These are phyloP conservation scores for Coccyzus lansbergi DNA, from an alignment of 2,797 vertebrate genomes.

Conservation along the genomic window DNA sequence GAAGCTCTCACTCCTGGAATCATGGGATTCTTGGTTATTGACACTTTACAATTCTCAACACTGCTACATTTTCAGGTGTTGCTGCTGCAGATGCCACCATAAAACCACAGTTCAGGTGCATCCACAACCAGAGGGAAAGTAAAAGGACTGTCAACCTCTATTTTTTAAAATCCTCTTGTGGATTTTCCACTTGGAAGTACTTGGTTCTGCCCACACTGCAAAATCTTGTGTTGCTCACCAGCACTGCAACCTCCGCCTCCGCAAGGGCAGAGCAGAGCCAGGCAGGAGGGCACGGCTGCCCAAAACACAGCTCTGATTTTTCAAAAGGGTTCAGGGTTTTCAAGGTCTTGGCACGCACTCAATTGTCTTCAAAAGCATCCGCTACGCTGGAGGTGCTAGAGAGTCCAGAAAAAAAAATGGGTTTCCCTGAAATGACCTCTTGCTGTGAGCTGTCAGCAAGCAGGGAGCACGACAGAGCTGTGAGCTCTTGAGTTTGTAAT, in stretches of 20 bases:
- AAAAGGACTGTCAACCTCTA: background rate
- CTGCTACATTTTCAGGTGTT: fast-evolving
- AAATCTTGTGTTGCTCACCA: background rate
- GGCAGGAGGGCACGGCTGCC: background rate
- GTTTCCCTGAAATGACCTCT: background rate
- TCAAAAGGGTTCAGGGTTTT: background rate
- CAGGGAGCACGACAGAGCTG: fast-evolving
- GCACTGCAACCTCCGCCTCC: background rate
- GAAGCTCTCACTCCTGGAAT: background rate
- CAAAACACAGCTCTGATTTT: background rate
- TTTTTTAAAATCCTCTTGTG: background rate
- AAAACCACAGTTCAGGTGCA: background rate
- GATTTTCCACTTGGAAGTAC: background rate
- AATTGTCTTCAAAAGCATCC: background rate
- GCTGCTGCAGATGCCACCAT: background rate
- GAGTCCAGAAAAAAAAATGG: background rate
- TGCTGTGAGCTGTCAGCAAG: background rate
- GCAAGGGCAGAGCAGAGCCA: background rate
- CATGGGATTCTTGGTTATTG: background rate
- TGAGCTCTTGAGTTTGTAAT: background rate
- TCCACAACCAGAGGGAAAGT: background rate
- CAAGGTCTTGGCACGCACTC: fast-evolving
- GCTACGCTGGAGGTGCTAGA: background rate
- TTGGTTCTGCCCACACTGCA: background rate
- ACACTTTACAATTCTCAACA: fast-evolving